Evolutionary conservation across 2,113 vertebrate species (phyloP).

Genomic region (Shinisaurus crocodilurus): DNA sequence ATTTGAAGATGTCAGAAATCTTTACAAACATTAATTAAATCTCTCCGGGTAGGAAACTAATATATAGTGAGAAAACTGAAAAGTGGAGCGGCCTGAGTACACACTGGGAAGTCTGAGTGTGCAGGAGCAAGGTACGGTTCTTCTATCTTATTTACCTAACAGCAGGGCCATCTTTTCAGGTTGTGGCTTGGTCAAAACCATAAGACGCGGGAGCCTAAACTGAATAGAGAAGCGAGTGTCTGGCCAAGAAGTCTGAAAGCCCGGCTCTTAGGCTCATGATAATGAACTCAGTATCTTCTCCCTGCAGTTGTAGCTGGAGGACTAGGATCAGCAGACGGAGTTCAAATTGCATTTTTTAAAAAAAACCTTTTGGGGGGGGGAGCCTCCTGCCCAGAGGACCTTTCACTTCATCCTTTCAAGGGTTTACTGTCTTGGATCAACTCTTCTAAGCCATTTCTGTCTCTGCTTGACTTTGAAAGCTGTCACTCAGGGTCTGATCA

Average conservation of each 20-base stretch:
- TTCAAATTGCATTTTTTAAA: slow-evolving; percentile 27
- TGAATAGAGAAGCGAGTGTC: neutral
- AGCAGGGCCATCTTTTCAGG: neutral
- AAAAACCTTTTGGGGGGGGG: neutral
- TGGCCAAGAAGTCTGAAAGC: neutral
- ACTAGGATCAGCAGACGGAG: slow-evolving; percentile 11
- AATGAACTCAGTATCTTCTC: slow-evolving; percentile 22
- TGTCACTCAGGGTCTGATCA: neutral
- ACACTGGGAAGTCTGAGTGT: neutral
- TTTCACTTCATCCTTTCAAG: slow-evolving; percentile 22
- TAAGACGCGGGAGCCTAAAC: neutral
- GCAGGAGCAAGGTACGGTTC: neutral
- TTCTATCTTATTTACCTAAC: slow-evolving; percentile 19
- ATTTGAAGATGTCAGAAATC: slow-evolving; percentile 34
- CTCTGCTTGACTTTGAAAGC: neutral
- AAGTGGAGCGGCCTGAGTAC: neutral
- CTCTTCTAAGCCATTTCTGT: slow-evolving; percentile 4
- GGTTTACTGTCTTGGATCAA: slow-evolving; percentile 19
- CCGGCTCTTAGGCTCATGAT: neutral
- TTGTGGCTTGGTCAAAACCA: neutral
- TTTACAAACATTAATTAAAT: slow-evolving; percentile 25
- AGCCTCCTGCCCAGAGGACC: slow-evolving; percentile 16
- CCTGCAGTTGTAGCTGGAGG: slow-evolving; percentile 21
- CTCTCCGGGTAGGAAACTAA: slow-evolving; percentile 3
- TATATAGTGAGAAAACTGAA: neutral